Conservation (phyloP, 1,140 invertebrate genomes). For the Drosophila fuyamai region DNA sequence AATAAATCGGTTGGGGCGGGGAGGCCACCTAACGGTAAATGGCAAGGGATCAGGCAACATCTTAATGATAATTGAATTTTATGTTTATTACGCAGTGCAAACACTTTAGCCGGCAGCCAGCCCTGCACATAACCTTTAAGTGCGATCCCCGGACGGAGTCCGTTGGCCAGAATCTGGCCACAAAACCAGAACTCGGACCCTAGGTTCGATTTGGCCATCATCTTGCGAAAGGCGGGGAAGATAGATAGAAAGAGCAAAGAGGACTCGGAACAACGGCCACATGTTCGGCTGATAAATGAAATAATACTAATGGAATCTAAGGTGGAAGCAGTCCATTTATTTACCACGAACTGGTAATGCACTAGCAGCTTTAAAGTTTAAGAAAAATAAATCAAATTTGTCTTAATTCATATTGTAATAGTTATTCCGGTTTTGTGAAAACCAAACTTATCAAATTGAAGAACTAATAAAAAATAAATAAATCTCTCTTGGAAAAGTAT, state of each 20-base stretch:
- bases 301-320: conserved; percentile 72
- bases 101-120: conserved; percentile 52
- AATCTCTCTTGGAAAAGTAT: too few species aligned
- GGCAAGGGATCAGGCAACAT: conserved; percentile 73
- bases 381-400: too few species aligned
- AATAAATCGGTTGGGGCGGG: conserved; percentile 4
- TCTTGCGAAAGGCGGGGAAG: conserved; percentile 1
- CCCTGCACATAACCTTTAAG: conserved; percentile 67
- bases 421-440: too few species aligned
- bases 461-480: too few species aligned
- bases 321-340: not conserved
- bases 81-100: conserved; percentile 74
- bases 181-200: conserved; percentile 26
- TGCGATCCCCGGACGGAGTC: conserved; percentile 13
- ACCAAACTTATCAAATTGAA: too few species aligned
- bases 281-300: conserved; percentile 73
- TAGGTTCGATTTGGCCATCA: conserved; percentile 34
- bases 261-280: conserved; percentile 59
- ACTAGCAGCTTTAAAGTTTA: conserved; percentile 16
- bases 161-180: conserved; percentile 23
- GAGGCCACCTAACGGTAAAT: conserved; percentile 67
- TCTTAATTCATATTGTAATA: too few species aligned
- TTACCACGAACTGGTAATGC: conserved; percentile 26
- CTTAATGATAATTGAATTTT: conserved; percentile 83
- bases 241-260: conserved; percentile 23